phyloP scores from a whole-genome alignment of 1,140 invertebrate species.

The Drosophila bipectinata region DNA sequence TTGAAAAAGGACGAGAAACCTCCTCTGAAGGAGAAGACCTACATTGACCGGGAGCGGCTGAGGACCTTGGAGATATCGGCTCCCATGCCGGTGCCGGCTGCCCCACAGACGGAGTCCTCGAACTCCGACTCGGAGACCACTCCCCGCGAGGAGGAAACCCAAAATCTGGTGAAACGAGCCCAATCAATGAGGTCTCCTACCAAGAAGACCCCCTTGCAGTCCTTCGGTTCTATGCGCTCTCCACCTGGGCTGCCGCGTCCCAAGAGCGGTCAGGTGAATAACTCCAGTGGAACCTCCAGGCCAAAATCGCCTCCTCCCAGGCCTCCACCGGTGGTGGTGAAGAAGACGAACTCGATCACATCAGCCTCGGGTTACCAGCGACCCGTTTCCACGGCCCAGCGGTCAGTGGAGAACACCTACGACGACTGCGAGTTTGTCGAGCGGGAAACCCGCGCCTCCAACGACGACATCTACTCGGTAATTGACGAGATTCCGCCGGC shows the following conservation, averaged over 20 bases:
- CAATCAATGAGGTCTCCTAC: conserved; percentile 90
- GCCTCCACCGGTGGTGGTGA: conserved; percentile 83
- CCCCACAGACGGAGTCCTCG: conserved; percentile 66
- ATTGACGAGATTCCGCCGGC: conserved; percentile 89
- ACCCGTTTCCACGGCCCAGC: conserved; percentile 84
- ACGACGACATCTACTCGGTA: conserved; percentile 93
- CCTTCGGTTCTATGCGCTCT: conserved; percentile 92
- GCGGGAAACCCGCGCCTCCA: conserved; percentile 76
- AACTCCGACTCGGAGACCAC: conserved; percentile 80
- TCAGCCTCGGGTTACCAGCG: conserved; percentile 73
- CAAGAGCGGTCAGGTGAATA: conserved; percentile 85
- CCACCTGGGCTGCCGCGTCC: conserved; percentile 87
- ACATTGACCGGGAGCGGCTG: conserved; percentile 88
- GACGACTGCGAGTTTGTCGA: conserved; percentile 91
- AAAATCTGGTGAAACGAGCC: conserved; percentile 87
- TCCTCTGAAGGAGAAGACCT: conserved; percentile 87
- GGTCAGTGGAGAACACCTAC: conserved; percentile 86
- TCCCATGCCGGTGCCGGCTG: conserved; percentile 86
- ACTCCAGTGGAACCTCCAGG: conserved; percentile 84
- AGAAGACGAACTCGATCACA: conserved; percentile 76
- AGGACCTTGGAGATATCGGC: conserved; percentile 92
- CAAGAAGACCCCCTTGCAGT: conserved; percentile 86
- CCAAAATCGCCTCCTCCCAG: conserved; percentile 89
- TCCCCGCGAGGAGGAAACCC: conserved; percentile 74
- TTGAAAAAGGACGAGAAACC: conserved; percentile 88